A percentile compares a stretch with the other conserved stretches of the same genome.
Conservation (phyloP, 2,797 vertebrate species). For the Catamblyrhynchus diadema region DNA sequence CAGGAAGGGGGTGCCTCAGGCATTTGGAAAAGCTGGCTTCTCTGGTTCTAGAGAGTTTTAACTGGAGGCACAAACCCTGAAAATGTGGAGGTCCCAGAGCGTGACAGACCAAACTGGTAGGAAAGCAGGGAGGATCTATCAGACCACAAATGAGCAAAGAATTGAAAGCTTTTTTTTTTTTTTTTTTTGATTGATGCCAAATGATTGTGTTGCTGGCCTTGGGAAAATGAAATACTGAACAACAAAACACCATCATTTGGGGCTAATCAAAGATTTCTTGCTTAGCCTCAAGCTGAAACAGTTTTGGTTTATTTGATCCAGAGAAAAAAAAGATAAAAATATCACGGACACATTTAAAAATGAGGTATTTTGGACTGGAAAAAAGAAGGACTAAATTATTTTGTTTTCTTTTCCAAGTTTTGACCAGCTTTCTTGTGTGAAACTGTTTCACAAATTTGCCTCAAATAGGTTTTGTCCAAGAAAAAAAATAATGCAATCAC, state of each 20-base stretch:
- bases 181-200: neutral
- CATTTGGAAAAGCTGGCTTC: neutral
- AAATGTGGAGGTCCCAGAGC: neutral
- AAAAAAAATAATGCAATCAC: neutral
- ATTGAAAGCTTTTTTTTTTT: neutral
- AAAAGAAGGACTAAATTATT: neutral
- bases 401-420: neutral
- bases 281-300: neutral
- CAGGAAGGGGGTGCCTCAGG: neutral
- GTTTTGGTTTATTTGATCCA: neutral
- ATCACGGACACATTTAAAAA: neutral
- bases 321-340: neutral
- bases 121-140: slow-evolving; percentile 14
- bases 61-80: neutral
- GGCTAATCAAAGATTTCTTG: slow-evolving; percentile 21
- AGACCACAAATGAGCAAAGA: slow-evolving; percentile 34
- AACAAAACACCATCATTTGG: slow-evolving; percentile 34
- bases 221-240: slow-evolving; percentile 6
- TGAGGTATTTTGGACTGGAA: neutral
- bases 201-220: slow-evolving; percentile 22
- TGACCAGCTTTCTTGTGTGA: neutral
- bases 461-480: neutral
- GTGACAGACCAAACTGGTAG: neutral
- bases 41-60: neutral
- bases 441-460: neutral